These are phyloP conservation scores for Vireo griseus DNA, from an alignment of 2,797 vertebrate genomes.

Conservation along the genomic window DNA sequence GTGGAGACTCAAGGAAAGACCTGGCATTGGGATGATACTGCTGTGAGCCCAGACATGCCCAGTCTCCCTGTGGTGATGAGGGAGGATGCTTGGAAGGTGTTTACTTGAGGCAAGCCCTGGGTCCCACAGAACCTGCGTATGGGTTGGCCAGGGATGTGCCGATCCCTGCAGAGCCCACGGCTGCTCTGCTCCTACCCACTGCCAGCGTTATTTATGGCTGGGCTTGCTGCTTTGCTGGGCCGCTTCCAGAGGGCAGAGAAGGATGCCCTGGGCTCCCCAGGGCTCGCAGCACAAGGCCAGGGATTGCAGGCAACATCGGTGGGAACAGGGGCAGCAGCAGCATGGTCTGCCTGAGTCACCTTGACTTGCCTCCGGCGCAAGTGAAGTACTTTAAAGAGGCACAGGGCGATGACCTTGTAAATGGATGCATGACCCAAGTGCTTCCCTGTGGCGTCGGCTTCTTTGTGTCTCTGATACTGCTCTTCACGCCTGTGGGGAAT, in stretches of 20 bases:
- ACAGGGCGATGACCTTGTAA: conserved; percentile 13
- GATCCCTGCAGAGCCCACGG: background rate
- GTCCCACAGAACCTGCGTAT: background rate
- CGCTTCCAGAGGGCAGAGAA: background rate
- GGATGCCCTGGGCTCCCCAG: background rate
- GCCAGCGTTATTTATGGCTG: background rate
- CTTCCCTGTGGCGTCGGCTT: background rate
- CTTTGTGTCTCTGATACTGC: background rate
- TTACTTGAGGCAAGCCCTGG: background rate
- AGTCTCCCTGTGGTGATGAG: background rate
- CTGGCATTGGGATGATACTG: background rate
- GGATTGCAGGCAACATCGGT: background rate
- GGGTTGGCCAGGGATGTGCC: background rate
- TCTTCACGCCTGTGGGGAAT: background rate
- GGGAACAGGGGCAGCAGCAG: background rate
- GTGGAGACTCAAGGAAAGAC: background rate
- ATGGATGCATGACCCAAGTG: conserved; percentile 19
- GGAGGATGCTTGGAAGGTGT: background rate
- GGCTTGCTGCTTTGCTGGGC: background rate
- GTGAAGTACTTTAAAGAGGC: background rate
- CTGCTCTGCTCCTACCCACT: background rate
- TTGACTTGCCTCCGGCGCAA: background rate
- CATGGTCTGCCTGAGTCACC: background rate
- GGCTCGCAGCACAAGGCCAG: background rate
- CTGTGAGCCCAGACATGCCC: background rate